These are phyloP conservation scores for Corythoichthys haematopterus DNA, from an alignment of 2,113 vertebrate species.

Conservation along the genomic window DNA sequence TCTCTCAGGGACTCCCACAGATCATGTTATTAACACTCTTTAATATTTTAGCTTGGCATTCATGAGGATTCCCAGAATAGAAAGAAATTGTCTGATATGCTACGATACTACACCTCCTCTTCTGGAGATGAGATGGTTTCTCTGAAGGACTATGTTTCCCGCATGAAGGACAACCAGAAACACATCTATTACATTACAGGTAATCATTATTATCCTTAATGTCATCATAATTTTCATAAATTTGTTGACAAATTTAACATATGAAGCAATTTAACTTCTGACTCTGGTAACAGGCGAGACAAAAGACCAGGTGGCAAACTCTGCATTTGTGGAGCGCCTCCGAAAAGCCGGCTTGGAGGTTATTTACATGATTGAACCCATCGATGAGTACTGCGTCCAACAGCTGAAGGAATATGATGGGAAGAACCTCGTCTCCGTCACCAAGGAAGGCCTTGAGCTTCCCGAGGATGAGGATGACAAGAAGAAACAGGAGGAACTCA, in stretches of 20 bases:
- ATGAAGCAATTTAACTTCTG: not conserved
- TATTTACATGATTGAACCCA: conserved; percentile 81
- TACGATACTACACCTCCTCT: conserved; percentile 89
- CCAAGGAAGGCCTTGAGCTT: conserved; percentile 78
- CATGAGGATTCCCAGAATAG: conserved; percentile 96
- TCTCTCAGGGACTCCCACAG: not conserved
- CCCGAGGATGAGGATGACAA: conserved; percentile 77
- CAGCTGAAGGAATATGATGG: conserved; percentile 79
- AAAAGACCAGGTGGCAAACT: conserved; percentile 79
- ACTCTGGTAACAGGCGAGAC: conserved; percentile 67
- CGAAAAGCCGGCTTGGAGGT: conserved; percentile 78
- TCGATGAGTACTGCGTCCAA: conserved; percentile 79
- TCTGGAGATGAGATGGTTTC: conserved; percentile 96
- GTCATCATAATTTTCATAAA: not conserved
- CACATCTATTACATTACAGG: conserved; percentile 97
- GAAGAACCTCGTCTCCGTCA: conserved; percentile 76
- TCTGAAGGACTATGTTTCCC: conserved; percentile 90
- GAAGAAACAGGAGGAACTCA: conserved; percentile 76
- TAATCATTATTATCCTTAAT: conserved; percentile 22
- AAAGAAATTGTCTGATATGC: conserved; percentile 88
- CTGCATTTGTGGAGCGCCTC: conserved; percentile 78
- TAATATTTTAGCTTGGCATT: conserved; percentile 87
- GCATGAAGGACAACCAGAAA: conserved; percentile 98
- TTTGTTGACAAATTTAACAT: not conserved
- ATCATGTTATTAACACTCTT: not conserved